A percentile compares a stretch with the other conserved stretches of the same genome.
These are phyloP conservation scores for Caenorhabditis brenneri DNA, from an alignment of 1,140 invertebrate genomes.

Conservation along the genomic window DNA sequence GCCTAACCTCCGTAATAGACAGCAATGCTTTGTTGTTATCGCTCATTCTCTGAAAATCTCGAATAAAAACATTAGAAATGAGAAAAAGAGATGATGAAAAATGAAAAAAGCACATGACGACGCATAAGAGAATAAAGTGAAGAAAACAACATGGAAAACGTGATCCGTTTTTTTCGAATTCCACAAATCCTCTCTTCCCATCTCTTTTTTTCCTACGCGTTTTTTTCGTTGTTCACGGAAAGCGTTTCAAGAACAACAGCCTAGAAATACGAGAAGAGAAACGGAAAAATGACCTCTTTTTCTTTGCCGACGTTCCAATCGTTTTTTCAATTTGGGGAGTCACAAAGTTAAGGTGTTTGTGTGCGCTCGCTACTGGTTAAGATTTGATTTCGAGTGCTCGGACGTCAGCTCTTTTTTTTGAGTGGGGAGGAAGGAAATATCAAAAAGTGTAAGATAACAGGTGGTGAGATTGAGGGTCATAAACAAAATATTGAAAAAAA, in stretches of 20 bases:
- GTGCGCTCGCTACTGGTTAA: conserved; percentile 25
- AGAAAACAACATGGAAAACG: conserved; percentile 34
- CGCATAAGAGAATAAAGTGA: conserved; percentile 6
- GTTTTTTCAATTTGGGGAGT: background rate
- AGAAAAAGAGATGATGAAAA: background rate
- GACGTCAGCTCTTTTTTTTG: conserved; percentile 15
- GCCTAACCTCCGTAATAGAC: conserved; percentile 49
- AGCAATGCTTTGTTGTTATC: background rate
- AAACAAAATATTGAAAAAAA: background rate
- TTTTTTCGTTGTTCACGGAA: background rate
- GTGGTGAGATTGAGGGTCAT: background rate
- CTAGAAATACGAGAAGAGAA: background rate
- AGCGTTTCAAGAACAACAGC: conserved; percentile 9
- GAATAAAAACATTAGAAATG: background rate
- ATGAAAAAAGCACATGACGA: background rate
- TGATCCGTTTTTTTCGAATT: conserved; percentile 18
- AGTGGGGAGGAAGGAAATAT: background rate
- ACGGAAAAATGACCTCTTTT: conserved; percentile 13
- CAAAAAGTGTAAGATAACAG: conserved; percentile 14
- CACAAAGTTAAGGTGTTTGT: conserved; percentile 4
- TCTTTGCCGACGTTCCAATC: background rate
- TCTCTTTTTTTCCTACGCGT: conserved; percentile 16
- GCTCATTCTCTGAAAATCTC: background rate
- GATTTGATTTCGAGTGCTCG: conserved; percentile 29
- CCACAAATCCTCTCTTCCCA: background rate